These are phyloP conservation scores for Peromyscus polionotus DNA, from an alignment of 2,113 vertebrate genomes.

Conservation along the genomic window DNA sequence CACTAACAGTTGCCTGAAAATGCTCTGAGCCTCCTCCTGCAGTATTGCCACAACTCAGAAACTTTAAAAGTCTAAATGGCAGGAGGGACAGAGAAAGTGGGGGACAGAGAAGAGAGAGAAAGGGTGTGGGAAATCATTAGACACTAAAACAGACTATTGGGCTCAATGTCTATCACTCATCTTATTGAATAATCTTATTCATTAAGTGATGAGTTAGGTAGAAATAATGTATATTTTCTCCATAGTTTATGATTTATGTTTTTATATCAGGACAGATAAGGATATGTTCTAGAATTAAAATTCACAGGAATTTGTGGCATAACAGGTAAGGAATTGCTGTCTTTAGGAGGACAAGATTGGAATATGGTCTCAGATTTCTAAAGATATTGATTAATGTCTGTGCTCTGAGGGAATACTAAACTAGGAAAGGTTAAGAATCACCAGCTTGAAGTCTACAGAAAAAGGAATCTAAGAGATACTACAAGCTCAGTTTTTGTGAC, in stretches of 20 bases:
- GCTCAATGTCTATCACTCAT: neutral
- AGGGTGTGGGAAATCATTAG: neutral
- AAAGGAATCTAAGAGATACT: neutral
- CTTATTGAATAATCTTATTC: conserved; percentile 9
- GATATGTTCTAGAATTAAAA: conserved; percentile 6
- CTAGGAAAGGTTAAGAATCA: neutral
- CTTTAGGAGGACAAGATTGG: neutral
- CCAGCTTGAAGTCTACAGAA: neutral
- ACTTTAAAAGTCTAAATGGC: neutral
- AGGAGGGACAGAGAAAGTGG: too few relatives aligned
- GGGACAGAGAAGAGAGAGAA: neutral
- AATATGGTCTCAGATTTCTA: neutral
- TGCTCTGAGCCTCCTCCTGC: neutral
- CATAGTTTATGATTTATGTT: neutral
- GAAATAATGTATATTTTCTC: neutral
- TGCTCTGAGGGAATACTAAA: neutral
- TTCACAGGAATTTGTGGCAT: conserved; percentile 16
- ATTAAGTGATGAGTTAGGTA: neutral
- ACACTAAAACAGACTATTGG: neutral
- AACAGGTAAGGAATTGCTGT: conserved; percentile 10
- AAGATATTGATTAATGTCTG: neutral
- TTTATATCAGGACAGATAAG: conserved; percentile 19
- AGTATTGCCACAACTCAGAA: neutral
- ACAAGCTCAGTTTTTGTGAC: neutral
- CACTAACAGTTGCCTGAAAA: conserved; percentile 35